Conservation (phyloP, 2,113 vertebrate species). For the Periophthalmus modestus region DNA sequence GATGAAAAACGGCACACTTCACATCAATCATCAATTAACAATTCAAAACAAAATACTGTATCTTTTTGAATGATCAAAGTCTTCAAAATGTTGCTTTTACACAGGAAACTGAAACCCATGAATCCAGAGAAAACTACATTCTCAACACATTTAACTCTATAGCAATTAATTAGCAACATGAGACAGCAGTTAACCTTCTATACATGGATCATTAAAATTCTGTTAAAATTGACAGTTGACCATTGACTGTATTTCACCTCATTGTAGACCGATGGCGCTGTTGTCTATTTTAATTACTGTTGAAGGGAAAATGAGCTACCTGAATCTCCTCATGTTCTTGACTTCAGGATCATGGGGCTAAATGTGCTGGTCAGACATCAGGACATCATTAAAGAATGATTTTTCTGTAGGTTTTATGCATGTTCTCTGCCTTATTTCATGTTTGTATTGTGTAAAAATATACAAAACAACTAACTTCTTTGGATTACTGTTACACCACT, state of each 20-base stretch:
- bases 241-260: neutral
- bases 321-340: neutral
- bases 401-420: slow-evolving; percentile 10
- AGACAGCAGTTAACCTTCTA: too few relatives aligned
- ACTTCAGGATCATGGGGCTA: neutral
- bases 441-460: slow-evolving; percentile 23
- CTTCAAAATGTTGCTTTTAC: too few relatives aligned
- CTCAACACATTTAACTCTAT: too few relatives aligned
- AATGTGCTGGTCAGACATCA: neutral
- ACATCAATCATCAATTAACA: too few relatives aligned
- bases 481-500: slow-evolving; percentile 24
- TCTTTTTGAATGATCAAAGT: too few relatives aligned
- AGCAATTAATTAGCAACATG: too few relatives aligned
- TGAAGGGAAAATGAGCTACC: neutral
- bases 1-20: too few relatives aligned
- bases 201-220: too few relatives aligned
- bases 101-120: too few relatives aligned
- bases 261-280: neutral
- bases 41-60: too few relatives aligned
- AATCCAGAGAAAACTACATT: too few relatives aligned
- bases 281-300: neutral
- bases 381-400: neutral
- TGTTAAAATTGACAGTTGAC: too few relatives aligned
- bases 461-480: slow-evolving; percentile 16
- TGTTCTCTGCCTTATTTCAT: slow-evolving; percentile 39